These are phyloP conservation scores for Columba janthina DNA, from an alignment of 2,113 vertebrate genomes.

Conservation along the genomic window DNA sequence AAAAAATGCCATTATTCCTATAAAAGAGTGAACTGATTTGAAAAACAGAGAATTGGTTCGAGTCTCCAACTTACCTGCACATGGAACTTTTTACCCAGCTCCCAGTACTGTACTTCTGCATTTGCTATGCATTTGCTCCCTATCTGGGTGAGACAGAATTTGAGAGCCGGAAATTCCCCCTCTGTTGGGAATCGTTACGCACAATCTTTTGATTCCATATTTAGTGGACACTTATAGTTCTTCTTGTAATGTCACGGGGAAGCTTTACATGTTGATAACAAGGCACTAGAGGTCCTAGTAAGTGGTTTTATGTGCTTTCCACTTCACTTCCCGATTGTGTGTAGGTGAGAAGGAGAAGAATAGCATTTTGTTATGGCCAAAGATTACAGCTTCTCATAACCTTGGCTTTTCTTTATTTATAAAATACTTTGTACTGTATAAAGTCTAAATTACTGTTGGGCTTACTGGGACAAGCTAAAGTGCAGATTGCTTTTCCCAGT, in stretches of 20 bases:
- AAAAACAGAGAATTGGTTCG: background rate
- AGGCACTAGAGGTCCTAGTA: background rate
- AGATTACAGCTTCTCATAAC: background rate
- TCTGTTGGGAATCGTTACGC: background rate
- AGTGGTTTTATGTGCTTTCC: slow-evolving; percentile 10
- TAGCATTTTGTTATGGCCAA: slow-evolving; percentile 1
- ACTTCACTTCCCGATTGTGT: background rate
- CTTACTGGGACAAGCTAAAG: background rate
- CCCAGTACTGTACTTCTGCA: background rate
- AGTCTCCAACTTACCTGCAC: background rate
- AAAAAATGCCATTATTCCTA: slow-evolving; percentile 24
- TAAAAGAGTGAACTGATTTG: background rate
- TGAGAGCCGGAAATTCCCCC: slow-evolving; percentile 6
- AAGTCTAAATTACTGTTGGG: slow-evolving; percentile 3
- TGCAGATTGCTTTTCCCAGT: slow-evolving; percentile 11
- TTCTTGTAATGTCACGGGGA: slow-evolving; percentile 27
- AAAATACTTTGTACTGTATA: slow-evolving; percentile 1
- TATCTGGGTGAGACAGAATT: background rate
- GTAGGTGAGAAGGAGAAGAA: slow-evolving; percentile 35
- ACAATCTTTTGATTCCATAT: slow-evolving; percentile 36
- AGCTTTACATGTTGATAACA: slow-evolving; percentile 48
- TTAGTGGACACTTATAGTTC: slow-evolving; percentile 45
- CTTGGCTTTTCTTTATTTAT: slow-evolving; percentile 25
- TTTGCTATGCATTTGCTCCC: slow-evolving; percentile 8
- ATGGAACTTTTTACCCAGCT: background rate